These are phyloP conservation scores for Drosophila sechellia DNA, from an alignment of 1,140 invertebrate genomes.

Conservation along the genomic window DNA sequence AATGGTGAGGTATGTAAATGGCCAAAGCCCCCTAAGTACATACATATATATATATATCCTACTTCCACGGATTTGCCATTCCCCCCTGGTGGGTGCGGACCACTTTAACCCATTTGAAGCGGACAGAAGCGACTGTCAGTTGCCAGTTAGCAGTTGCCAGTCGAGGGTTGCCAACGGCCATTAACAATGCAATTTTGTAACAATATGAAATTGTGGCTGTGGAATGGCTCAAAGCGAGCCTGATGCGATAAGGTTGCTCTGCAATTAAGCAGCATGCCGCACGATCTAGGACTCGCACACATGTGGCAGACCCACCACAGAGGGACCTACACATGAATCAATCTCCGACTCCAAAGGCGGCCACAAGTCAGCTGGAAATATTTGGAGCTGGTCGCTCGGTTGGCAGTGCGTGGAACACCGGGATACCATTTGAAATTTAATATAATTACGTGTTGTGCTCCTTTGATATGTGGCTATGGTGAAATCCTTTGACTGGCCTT, in stretches of 20 bases:
- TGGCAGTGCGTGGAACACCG: not conserved
- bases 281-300: slow-evolving; percentile 22
- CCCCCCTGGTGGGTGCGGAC: slow-evolving; percentile 8
- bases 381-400: slow-evolving; percentile 8
- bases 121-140: slow-evolving; percentile 19
- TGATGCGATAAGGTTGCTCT: slow-evolving; percentile 20
- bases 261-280: slow-evolving; percentile 66
- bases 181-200: slow-evolving; percentile 69
- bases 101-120: slow-evolving; percentile 51
- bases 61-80: not conserved
- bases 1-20: slow-evolving; percentile 65
- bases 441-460: not conserved
- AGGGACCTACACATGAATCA: slow-evolving; percentile 49
- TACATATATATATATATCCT: too few species aligned
- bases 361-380: slow-evolving; percentile 33
- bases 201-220: slow-evolving; percentile 61
- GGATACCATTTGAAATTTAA: not conserved
- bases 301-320: slow-evolving; percentile 17
- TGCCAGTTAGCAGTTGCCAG: slow-evolving; percentile 20
- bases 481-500: too few species aligned
- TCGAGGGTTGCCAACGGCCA: slow-evolving; percentile 42
- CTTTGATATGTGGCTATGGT: too few species aligned
- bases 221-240: slow-evolving; percentile 44
- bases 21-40: not conserved
- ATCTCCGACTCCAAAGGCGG: slow-evolving; percentile 51